Conservation (phyloP, 2,113 vertebrate species). For the Pseudorasbora parva region DNA sequence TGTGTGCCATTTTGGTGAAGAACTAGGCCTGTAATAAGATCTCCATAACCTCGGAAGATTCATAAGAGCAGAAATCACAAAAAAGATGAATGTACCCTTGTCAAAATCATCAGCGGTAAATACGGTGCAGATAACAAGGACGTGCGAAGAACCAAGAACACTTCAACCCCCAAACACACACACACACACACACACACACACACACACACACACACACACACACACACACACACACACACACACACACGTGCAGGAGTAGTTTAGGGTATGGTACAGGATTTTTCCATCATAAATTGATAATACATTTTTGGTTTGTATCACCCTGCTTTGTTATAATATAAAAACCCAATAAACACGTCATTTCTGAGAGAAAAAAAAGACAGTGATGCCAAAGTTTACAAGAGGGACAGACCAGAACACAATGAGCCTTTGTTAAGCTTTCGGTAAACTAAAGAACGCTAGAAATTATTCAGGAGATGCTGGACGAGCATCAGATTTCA, state of each 20-base stretch:
- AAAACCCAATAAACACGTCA: neutral
- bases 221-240: too few species aligned
- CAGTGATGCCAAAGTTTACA: neutral
- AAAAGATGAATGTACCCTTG: neutral
- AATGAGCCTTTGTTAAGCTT: neutral
- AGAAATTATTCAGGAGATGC: neutral
- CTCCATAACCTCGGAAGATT: neutral
- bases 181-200: too few species aligned
- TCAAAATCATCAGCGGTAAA: neutral
- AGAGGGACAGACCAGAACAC: slow-evolving; percentile 4
- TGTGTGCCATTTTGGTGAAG: neutral
- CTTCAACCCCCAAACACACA: neutral
- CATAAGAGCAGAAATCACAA: too few species aligned
- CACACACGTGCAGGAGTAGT: neutral
- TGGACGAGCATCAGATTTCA: neutral
- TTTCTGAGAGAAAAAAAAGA: neutral
- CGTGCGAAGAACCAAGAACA: neutral
- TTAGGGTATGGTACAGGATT: neutral
- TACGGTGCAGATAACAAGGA: neutral
- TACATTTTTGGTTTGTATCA: neutral
- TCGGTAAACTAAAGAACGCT: neutral
- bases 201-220: too few species aligned
- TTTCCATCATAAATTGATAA: neutral
- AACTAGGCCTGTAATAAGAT: neutral
- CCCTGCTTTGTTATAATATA: neutral